Base-by-base conservation (phyloP, 2,797 vertebrate species). In the Sparidentex hasta region DNA sequence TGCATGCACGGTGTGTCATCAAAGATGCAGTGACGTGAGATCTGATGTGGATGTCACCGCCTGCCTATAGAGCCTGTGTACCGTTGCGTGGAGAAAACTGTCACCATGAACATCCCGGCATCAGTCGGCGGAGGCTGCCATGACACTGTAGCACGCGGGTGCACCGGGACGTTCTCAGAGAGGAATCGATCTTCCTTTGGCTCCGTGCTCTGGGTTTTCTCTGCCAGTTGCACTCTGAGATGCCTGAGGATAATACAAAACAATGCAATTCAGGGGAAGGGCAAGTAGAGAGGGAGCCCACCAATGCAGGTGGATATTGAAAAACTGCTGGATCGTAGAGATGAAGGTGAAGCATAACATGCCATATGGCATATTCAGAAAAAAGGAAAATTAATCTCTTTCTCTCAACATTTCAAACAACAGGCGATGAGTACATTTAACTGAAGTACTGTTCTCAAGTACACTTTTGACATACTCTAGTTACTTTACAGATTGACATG, bases 21-120 rank as follows among this genome's bases (percentile, higher is more conserved):
- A 76, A 59, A 76, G 59, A 82, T 84, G 76, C 59, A 17, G 47
- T 46, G 67, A 23, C 56, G 21, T 74, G 52, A 78, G 75, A 61
- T 74, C 65, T 61, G 74, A 71, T 48, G 41, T 55, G 55, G 62
- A 57, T 63, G 76, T 72, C 57, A 14, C 52, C 1, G 20, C 41
- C 48, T 38, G 65, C 58, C 41, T 69, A 25, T 59, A 18, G 43
- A 79, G 38, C 21, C 27, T 13, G 43, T 58, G 64, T 52, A 18
- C 44, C 1, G 11, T 4, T 68, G 59, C 25, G 6, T 71, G 54
- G 71, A 64, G 52, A 51, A 74, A 9, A 27, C 11, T 23, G 4
- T 78, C 65, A 41, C 29, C 9, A 65, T 4, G 29, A 50, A 23
- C 50, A n/a, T 58, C 43, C 66, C 65, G 55, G 65, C 67, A 72